Conservation (phyloP, 2,888 invertebrate species). For the Campoplex capitator region DNA sequence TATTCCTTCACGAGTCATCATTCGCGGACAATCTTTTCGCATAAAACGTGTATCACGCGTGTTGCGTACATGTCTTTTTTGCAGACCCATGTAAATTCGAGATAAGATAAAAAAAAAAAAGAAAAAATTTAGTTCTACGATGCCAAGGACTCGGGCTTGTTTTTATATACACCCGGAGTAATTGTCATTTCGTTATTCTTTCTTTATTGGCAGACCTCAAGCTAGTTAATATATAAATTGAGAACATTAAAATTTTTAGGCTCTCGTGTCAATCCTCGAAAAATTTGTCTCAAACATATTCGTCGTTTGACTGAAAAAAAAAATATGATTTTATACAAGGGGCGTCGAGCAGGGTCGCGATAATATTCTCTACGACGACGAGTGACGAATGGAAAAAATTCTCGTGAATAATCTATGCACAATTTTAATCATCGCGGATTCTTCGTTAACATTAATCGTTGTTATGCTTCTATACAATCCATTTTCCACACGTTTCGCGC, state of each 20-base stretch:
- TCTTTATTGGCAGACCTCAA: background rate
- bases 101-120: slow-evolving; percentile 4
- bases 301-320: background rate
- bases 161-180: background rate
- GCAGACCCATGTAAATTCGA: background rate
- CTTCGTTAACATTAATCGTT: background rate
- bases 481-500: background rate
- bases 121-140: background rate
- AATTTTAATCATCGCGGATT: background rate
- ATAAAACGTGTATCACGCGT: background rate
- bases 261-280: background rate
- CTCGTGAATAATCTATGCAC: background rate
- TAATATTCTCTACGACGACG: slow-evolving; percentile 15
- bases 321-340: background rate
- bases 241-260: background rate
- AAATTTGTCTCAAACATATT: background rate
- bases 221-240: too few species aligned
- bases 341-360: slow-evolving; percentile 31
- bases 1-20: too few species aligned
- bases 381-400: background rate
- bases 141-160: slow-evolving; percentile 11
- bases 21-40: background rate
- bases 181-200: background rate
- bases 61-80: background rate
- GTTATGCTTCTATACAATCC: background rate